phyloP scores from a whole-genome alignment of 2,113 vertebrate species.

The Hipposideros armiger region DNA sequence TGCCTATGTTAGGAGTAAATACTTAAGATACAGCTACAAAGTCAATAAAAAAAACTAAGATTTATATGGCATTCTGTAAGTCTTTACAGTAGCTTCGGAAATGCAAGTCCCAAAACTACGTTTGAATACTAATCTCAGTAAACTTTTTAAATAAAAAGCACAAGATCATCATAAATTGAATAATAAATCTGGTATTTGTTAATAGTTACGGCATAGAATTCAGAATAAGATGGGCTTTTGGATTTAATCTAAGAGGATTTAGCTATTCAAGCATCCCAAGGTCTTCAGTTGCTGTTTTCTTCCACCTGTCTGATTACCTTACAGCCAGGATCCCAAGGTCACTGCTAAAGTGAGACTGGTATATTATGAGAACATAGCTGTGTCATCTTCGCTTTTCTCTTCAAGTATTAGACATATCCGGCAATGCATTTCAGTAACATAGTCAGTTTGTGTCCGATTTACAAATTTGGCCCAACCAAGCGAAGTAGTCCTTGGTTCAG shows the following conservation, averaged over 20 bases:
- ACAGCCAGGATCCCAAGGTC: conserved; percentile 35
- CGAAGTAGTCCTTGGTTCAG: conserved; percentile 12
- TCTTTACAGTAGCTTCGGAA: conserved; percentile 48
- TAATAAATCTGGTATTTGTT: conserved; percentile 46
- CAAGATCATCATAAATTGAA: conserved; percentile 63
- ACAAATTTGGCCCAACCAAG: conserved; percentile 20
- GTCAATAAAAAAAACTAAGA: conserved; percentile 54
- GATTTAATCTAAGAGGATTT: conserved; percentile 62
- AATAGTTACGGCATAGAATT: conserved; percentile 50
- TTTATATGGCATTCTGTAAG: conserved; percentile 27
- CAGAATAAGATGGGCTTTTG: conserved; percentile 45
- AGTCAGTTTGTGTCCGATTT: conserved; percentile 10
- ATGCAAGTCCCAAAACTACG: neutral
- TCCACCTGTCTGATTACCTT: conserved; percentile 47
- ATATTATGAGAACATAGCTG: conserved; percentile 6
- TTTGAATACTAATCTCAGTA: conserved; percentile 54
- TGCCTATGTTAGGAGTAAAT: conserved; percentile 39
- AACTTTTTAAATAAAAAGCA: conserved; percentile 67
- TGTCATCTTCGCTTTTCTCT: neutral
- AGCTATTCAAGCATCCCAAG: conserved; percentile 49
- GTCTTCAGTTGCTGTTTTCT: conserved; percentile 54
- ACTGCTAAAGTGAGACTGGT: neutral
- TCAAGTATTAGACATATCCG: conserved; percentile 32
- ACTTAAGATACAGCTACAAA: conserved; percentile 60
- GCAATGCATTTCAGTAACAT: neutral